Evolutionary conservation across 2,113 vertebrate genomes (phyloP).

Genomic region (Tragelaphus imberbis): DNA sequence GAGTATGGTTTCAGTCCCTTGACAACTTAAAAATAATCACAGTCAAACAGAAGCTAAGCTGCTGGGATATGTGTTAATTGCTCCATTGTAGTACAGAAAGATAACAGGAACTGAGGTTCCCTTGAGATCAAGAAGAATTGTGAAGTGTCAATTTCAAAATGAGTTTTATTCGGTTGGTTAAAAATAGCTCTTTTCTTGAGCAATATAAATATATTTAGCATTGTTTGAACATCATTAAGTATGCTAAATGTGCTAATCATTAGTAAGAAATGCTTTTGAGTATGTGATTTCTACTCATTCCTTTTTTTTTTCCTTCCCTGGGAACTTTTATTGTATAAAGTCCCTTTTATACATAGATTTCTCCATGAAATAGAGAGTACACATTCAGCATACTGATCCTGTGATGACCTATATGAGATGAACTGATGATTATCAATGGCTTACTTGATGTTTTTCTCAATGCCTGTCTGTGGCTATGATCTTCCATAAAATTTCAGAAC

Average conservation of each 20-base stretch:
- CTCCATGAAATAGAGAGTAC: neutral
- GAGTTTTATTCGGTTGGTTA: slow-evolving; percentile 46
- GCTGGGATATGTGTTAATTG: slow-evolving; percentile 60
- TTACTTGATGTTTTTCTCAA: neutral
- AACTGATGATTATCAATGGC: neutral
- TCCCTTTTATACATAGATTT: neutral
- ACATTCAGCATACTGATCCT: neutral
- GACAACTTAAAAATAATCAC: slow-evolving; percentile 49
- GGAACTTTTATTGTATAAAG: neutral
- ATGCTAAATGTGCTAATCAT: slow-evolving; percentile 14
- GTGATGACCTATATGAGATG: neutral
- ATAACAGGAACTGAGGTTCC: slow-evolving; percentile 41
- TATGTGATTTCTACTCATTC: neutral
- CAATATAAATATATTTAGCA: neutral
- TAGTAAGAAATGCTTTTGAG: slow-evolving; percentile 38
- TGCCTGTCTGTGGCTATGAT: neutral
- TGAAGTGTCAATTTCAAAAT: slow-evolving; percentile 65
- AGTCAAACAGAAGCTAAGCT: slow-evolving; percentile 24
- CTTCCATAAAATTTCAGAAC: neutral
- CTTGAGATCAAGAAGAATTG: slow-evolving; percentile 38
- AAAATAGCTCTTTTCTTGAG: slow-evolving; percentile 17
- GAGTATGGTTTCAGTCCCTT: slow-evolving; percentile 37
- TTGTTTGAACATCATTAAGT: slow-evolving; percentile 10
- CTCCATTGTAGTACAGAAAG: slow-evolving; percentile 19
- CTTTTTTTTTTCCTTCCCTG: neutral